phyloP scores from a whole-genome alignment of 53 echinoderm and acorn worm species.

The Paracentrotus lividus region DNA sequence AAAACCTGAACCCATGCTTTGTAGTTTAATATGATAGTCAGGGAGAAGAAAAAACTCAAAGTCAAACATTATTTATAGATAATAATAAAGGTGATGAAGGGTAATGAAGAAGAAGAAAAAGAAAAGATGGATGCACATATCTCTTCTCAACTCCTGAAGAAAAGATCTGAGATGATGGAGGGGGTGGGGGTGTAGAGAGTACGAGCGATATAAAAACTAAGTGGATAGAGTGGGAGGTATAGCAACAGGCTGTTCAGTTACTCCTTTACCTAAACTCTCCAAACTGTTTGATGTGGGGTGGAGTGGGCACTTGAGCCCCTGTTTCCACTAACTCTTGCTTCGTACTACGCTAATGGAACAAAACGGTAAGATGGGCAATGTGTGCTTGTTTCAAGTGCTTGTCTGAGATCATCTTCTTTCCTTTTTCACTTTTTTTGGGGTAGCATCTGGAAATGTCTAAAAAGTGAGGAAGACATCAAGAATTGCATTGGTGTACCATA shows the following conservation, averaged over 20 bases:
- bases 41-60: too few relatives aligned
- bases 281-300: conserved; percentile 66
- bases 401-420: not conserved
- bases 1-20: too few relatives aligned
- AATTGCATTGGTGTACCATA: not conserved
- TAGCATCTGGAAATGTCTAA: not conserved
- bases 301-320: conserved; percentile 63
- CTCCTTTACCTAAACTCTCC: conserved; percentile 31
- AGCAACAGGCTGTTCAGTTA: conserved; percentile 21
- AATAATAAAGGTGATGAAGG: too few relatives aligned
- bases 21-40: too few relatives aligned
- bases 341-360: conserved; percentile 35
- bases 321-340: conserved; percentile 35
- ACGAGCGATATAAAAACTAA: conserved; percentile 34
- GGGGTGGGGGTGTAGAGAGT: not conserved
- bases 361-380: not conserved
- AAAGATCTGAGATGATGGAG: too few relatives aligned
- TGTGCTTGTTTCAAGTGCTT: conserved; percentile 25
- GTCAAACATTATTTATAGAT: too few relatives aligned
- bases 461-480: not conserved
- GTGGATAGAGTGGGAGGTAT: conserved; percentile 54
- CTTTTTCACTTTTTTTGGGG: not conserved
- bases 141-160: not conserved
- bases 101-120: not conserved
- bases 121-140: not conserved